Base-by-base conservation (phyloP, 2,888 invertebrate species). In the Drosophila kuntzei region DNA sequence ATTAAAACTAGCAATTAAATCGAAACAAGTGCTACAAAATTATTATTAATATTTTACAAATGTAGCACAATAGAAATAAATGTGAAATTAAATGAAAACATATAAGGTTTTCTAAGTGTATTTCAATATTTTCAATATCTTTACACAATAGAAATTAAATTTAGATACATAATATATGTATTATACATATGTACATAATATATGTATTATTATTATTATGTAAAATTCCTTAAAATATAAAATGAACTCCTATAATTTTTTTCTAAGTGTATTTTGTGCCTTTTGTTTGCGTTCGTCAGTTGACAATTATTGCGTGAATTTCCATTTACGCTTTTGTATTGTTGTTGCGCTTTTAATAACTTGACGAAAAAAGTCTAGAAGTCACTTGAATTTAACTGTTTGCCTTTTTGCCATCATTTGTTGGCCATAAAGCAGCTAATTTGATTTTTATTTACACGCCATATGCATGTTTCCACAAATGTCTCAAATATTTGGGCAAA, bases 251-350 rank as follows among this genome's bases (percentile, higher is more conserved):
- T 16, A 8, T 36, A 27, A 37, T 6, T 25, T 67, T 67, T 62
- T 37, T 44, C 25, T 1, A 67, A 71, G 62, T 75, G 71, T 20
- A 58, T n/a, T n/a, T n/a, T 36, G 43, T 43, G 44, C 11, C 43
- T 43, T 18, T 61, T 69, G 73, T 72, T 69, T 71, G 71, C 12
- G 18, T 2, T 18, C 20, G 18, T 39, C 55, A 14, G 16, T 58
- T 75, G 80, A 84, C 87, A 84, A 87, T 84, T 66, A 79, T 80
- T 84, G 71, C 84, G 84, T 87, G 73, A 79, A 84, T 81, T 76
- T 81, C 63, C 72, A 74, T 47, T 76, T 69, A 59, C 44, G 32
- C 18, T 22, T n/a, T 39, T 49, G 16, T 65, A 9, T 54, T 43
- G n/a, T 43, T 46, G 29, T 69, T 64, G 43, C 59, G 36, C 39